Conservation (phyloP, 2,113 vertebrate genomes). For the Lepisosteus osseus region DNA sequence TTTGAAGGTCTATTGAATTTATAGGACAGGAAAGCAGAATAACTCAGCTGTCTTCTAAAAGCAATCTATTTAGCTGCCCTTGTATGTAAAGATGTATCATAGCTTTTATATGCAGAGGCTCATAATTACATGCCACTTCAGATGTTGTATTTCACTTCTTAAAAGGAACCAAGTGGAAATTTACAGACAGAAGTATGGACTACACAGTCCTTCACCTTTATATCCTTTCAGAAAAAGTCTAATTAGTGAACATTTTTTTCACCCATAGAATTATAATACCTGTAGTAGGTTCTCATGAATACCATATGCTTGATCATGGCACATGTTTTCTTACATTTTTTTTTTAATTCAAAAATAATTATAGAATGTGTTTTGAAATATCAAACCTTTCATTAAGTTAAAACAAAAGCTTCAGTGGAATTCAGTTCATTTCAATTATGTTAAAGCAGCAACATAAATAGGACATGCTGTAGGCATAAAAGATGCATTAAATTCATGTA, state of each 20-base stretch:
- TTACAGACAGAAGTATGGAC: background rate
- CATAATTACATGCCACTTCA: slow-evolving; percentile 5
- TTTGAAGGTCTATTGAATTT: slow-evolving; percentile 9
- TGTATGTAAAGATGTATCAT: slow-evolving; percentile 13
- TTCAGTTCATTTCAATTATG: background rate
- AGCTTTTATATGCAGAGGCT: background rate
- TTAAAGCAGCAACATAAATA: background rate
- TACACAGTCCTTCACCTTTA: background rate
- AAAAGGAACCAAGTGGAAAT: background rate
- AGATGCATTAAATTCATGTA: no score
- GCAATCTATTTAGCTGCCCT: slow-evolving; percentile 7
- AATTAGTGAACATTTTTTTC: no score
- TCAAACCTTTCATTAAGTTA: background rate
- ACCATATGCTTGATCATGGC: no score
- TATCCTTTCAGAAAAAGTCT: background rate
- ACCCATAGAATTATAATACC: no score
- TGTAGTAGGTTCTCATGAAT: no score
- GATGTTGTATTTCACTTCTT: slow-evolving; percentile 1
- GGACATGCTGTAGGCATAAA: no score
- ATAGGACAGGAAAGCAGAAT: background rate
- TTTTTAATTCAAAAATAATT: slow-evolving; percentile 3
- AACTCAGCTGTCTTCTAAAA: slow-evolving; percentile 14
- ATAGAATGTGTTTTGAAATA: background rate
- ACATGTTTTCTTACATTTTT: background rate
- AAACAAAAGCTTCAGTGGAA: background rate